phyloP scores from a whole-genome alignment of 2,113 vertebrate genomes.

The Patagioenas fasciata region DNA sequence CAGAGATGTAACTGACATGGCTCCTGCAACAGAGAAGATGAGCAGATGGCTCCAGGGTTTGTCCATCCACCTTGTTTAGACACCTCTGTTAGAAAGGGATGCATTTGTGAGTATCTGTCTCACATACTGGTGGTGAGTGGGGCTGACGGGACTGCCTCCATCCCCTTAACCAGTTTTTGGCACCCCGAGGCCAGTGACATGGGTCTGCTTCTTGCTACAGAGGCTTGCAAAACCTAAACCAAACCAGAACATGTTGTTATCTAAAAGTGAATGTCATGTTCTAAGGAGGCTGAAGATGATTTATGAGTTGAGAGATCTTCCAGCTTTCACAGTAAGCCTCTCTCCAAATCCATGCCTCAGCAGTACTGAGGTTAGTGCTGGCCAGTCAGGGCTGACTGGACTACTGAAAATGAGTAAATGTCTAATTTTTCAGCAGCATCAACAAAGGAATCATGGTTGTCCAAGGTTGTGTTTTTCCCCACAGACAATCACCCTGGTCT shows the following conservation, averaged over 20 bases:
- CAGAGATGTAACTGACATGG: background rate
- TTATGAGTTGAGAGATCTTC: slow-evolving; percentile 16
- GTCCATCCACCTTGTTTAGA: background rate
- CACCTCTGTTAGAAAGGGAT: background rate
- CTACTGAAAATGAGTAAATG: background rate
- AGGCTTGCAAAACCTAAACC: slow-evolving; percentile 4
- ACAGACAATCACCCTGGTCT: background rate
- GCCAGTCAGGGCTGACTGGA: background rate
- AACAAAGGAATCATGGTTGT: background rate
- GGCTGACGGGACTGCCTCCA: background rate
- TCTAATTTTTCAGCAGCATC: background rate
- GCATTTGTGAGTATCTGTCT: background rate
- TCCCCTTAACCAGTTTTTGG: background rate
- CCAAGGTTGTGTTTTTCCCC: background rate
- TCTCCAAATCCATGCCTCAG: background rate
- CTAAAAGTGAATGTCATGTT: background rate
- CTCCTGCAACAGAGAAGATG: background rate
- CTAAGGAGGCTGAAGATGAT: background rate
- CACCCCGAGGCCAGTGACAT: background rate
- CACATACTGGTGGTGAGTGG: background rate
- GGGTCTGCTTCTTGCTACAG: background rate
- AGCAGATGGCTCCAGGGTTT: background rate
- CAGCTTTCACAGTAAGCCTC: background rate
- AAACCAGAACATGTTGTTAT: background rate
- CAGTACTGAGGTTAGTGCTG: background rate